Percentiles rank a stretch among this genome's conserved stretches.
phyloP scores from a whole-genome alignment of 2,797 vertebrate genomes.

The Gambusia yucatana region DNA sequence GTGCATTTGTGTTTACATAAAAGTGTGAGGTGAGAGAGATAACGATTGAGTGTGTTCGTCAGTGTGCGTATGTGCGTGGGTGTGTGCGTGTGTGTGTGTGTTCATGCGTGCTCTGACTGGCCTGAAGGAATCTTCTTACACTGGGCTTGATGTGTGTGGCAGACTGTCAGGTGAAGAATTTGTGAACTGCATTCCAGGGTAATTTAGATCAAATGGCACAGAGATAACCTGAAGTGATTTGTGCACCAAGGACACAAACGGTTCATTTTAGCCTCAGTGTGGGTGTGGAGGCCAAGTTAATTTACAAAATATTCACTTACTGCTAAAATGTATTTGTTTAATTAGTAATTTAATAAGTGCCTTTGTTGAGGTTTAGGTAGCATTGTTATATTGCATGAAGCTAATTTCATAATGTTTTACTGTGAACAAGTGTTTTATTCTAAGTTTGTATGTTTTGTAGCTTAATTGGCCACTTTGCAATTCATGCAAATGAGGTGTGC shows the following conservation, averaged over 20 bases:
- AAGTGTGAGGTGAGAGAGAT: not conserved
- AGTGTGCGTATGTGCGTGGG: conserved; percentile 1
- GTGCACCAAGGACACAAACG: not conserved
- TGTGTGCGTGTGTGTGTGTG: conserved; percentile 13
- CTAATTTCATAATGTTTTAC: no score
- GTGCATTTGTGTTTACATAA: not conserved
- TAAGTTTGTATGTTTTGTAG: no score
- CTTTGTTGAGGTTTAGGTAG: no score
- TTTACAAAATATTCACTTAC: no score
- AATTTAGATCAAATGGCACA: conserved; percentile 27
- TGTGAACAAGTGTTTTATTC: no score
- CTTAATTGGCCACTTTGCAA: no score
- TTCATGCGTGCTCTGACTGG: conserved; percentile 37
- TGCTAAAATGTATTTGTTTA: no score
- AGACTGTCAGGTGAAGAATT: conserved; percentile 33
- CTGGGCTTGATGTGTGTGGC: conserved; percentile 20
- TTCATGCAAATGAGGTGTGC: no score
- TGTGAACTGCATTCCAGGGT: conserved; percentile 38
- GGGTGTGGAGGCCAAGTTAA: no score
- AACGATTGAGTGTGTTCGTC: not conserved
- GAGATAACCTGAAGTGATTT: conserved; percentile 12
- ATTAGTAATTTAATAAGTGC: no score
- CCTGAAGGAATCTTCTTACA: conserved; percentile 36
- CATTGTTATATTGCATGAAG: no score
- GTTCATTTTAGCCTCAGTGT: not conserved